Evolutionary conservation across 2,797 vertebrate species (phyloP).

Genomic region (Tenualosa ilisha): DNA sequence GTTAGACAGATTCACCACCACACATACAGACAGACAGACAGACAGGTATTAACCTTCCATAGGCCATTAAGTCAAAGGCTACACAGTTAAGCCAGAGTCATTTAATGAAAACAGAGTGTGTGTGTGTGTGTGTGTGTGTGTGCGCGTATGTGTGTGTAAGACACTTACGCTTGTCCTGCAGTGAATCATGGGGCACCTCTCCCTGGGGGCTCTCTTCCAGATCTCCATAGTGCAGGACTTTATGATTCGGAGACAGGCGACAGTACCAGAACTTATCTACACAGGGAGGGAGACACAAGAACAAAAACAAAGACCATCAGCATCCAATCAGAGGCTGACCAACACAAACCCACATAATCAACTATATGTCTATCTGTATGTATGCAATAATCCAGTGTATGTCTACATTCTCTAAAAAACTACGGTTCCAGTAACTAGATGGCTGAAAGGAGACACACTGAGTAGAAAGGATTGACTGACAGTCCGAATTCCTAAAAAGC

Average conservation of each 20-base stretch:
- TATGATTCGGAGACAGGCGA: constrained; percentile 96
- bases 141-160: not conserved
- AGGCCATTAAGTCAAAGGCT: not conserved
- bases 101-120: not conserved
- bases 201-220: constrained; percentile 97
- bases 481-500: not conserved
- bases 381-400: too few relatives aligned
- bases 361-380: not conserved
- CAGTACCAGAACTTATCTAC: constrained; percentile 99
- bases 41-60: not conserved
- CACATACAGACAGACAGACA: constrained; percentile 1
- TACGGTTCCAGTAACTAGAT: too few relatives aligned
- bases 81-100: not conserved
- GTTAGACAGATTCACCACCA: constrained; percentile 10
- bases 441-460: not conserved
- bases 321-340: not conserved
- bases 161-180: constrained; percentile 96
- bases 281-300: constrained; percentile 6
- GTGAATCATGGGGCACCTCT: constrained; percentile 94
- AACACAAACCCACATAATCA: not conserved
- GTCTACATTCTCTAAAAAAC: too few relatives aligned
- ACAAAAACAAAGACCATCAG: not conserved
- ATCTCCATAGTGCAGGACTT: constrained; percentile 98
- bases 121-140: not conserved
- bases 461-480: not conserved